Conservation (phyloP, 1,140 invertebrate genomes). For the Lycorma delicatula region DNA sequence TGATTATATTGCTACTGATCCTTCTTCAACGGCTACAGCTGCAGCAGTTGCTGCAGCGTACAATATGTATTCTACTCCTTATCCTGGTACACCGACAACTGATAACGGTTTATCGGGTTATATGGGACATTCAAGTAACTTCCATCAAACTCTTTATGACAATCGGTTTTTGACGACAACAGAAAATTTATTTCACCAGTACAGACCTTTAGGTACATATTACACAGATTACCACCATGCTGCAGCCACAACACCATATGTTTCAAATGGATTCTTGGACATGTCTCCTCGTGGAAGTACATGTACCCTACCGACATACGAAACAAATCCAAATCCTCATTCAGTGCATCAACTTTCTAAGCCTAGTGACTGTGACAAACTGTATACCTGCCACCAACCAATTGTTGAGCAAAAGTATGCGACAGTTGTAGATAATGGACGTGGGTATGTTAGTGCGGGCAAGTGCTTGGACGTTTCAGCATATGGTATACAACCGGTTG, state of each 20-base stretch:
- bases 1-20: conserved; percentile 55
- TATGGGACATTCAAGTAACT: conserved; percentile 58
- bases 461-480: conserved; percentile 40
- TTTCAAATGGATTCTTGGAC: conserved; percentile 71
- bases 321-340: conserved; percentile 43
- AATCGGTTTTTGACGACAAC: conserved; percentile 60
- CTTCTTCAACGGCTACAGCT: conserved; percentile 46
- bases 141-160: conserved; percentile 63
- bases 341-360: conserved; percentile 40
- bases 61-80: conserved; percentile 65
- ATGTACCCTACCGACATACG: conserved; percentile 42
- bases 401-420: conserved; percentile 36
- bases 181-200: conserved; percentile 80
- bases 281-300: conserved; percentile 44
- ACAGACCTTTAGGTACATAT: conserved; percentile 64
- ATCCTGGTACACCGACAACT: conserved; percentile 46
- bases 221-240: conserved; percentile 68
- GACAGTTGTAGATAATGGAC: conserved; percentile 39
- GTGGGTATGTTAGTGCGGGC: conserved; percentile 46
- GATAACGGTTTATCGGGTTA: conserved; percentile 55
- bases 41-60: conserved; percentile 63
- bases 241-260: conserved; percentile 48
- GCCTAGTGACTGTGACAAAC: conserved; percentile 42
- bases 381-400: conserved; percentile 48
- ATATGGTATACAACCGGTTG: conserved; percentile 32